Base-by-base conservation (phyloP, 2,888 invertebrate species). In the Dicycla oo region DNA sequence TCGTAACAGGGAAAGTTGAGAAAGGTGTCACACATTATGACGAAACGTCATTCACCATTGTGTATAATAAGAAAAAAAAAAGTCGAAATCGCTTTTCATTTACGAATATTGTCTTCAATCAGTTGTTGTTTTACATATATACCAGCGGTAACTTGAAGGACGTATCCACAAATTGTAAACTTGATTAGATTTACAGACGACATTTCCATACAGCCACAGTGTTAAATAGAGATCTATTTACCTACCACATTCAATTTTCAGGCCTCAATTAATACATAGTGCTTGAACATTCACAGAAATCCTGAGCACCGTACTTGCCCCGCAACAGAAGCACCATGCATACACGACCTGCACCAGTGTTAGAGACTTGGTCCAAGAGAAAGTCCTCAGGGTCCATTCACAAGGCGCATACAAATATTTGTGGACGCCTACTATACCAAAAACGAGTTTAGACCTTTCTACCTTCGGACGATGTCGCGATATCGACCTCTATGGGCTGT, bases 321-420 rank as follows among this genome's bases (percentile, higher is more conserved):
- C 56, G 82, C 73, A 71, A 83, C 88, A 81, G 77, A 85, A 75
- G 69, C 68, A 82, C 74, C 82, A 78, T 82, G 83, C 85, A 87
- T 78, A 87, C 83, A 87, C 85, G 78, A 84, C 69, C 66, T 83
- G 88, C 89, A 91, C 88, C 89, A 87, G 91, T 90, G 92, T 91
- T 91, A 93, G 92, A 93, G 91, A 91, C 91, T 90, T 89, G 85
- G 86, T 87, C 86, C 88, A 88, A 94, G 95, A 95, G 96, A 96
- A 95, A 96, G 95, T 95, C 94, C 92, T 94, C 93, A 90, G 90
- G 88, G 92, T 90, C 94, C 94, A 95, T 95, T 96, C 95, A 95
- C 95, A 94, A 92, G 91, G 89, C 92, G 95, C 94, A 96, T 96
- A 96, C 96, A 95, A 96, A 96, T 96, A 95, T 95, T 95, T 95